Percentiles rank a stretch among this genome's conserved stretches.
Evolutionary conservation across 2,113 vertebrate genomes (phyloP).

Genomic region (Machaerirhynchus nigripectus): DNA sequence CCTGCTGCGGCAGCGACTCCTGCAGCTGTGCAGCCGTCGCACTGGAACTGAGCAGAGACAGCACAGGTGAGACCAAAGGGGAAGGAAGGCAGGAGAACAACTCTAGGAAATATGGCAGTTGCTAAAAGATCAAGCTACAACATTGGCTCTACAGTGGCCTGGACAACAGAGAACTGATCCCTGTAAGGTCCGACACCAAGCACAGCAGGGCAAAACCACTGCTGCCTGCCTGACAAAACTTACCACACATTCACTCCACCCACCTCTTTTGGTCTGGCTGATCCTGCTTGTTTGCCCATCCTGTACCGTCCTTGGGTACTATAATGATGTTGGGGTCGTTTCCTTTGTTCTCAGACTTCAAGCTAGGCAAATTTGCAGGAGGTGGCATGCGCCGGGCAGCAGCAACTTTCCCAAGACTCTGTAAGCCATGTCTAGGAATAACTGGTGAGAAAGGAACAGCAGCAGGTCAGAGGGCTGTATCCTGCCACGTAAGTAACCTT

Average conservation of each 20-base stretch:
- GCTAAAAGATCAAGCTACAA: background rate
- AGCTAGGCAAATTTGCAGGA: slow-evolving; percentile 97
- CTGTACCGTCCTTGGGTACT: slow-evolving; percentile 99
- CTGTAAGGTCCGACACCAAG: background rate
- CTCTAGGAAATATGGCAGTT: background rate
- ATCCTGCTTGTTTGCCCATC: slow-evolving; percentile 99
- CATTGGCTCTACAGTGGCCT: accelerated
- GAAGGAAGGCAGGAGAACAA: background rate
- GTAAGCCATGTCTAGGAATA: slow-evolving; percentile 99
- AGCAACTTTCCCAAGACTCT: slow-evolving; percentile 99
- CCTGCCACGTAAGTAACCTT: background rate
- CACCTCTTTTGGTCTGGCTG: slow-evolving; percentile 99
- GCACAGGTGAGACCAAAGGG: background rate
- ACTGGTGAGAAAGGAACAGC: slow-evolving; percentile 59
- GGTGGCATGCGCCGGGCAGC: slow-evolving; percentile 98
- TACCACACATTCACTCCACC: background rate
- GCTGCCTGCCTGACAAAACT: background rate
- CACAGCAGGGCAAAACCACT: background rate
- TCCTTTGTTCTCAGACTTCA: slow-evolving; percentile 99
- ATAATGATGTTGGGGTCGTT: slow-evolving; percentile 99
- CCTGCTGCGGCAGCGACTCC: slow-evolving; percentile 97
- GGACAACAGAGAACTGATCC: background rate
- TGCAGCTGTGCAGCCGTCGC: slow-evolving; percentile 91
- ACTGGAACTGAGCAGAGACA: slow-evolving; percentile 84
- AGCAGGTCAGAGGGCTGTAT: background rate